These are phyloP conservation scores for Balanococcus diminutus DNA, from an alignment of 2,888 invertebrate genomes.

Conservation along the genomic window DNA sequence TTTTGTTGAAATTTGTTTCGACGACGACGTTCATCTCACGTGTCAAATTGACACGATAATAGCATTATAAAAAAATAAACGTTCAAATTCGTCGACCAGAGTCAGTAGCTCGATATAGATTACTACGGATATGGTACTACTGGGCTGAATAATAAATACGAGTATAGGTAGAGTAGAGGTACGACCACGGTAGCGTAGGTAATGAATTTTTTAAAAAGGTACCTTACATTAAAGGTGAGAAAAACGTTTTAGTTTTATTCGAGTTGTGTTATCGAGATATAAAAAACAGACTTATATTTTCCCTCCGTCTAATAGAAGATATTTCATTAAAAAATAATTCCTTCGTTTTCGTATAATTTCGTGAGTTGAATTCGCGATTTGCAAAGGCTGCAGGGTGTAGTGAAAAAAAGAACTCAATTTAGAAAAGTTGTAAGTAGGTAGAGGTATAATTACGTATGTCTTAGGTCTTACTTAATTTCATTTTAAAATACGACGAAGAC, in stretches of 20 bases:
- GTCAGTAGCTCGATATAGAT: too few relatives aligned
- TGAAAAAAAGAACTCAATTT: neutral
- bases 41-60: neutral
- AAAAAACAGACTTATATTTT: neutral
- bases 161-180: neutral
- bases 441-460: neutral
- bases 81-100: neutral
- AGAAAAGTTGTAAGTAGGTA: neutral
- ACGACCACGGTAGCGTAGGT: neutral
- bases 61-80: neutral
- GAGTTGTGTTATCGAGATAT: neutral
- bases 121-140: neutral
- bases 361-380: neutral
- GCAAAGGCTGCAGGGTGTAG: neutral
- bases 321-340: neutral
- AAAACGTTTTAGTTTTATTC: neutral
- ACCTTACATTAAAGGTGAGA: neutral
- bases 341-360: neutral
- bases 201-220: neutral
- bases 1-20: neutral
- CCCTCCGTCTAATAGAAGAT: neutral
- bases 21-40: neutral
- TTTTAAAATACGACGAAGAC: neutral
- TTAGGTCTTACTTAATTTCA: neutral
- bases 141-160: neutral